These are phyloP conservation scores for Plecotus auritus DNA, from an alignment of 2,113 vertebrate genomes.

Conservation along the genomic window DNA sequence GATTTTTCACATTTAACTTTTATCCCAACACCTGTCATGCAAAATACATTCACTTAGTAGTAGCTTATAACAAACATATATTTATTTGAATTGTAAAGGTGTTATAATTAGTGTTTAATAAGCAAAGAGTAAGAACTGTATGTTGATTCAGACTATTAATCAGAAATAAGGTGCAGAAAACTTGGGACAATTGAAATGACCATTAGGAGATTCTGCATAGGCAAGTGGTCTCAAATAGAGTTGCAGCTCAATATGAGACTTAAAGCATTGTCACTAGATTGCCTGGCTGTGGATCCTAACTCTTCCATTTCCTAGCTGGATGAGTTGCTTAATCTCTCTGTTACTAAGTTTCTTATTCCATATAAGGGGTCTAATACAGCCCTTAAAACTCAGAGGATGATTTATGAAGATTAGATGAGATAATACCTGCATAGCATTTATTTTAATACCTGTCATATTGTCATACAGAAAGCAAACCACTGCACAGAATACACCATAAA, in stretches of 20 bases:
- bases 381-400: not conserved
- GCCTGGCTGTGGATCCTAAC: not conserved
- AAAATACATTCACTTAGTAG: not conserved
- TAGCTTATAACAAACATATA: not conserved
- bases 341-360: not conserved
- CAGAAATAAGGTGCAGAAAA: not conserved
- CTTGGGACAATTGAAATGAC: not conserved
- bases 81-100: not conserved
- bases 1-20: not conserved
- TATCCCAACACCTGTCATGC: not conserved
- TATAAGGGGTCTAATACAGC: not conserved
- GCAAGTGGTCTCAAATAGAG: not conserved
- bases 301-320: not conserved
- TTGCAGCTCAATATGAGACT: not conserved
- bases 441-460: not conserved
- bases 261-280: not conserved
- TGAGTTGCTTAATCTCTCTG: not conserved
- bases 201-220: not conserved
- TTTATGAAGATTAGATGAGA: not conserved
- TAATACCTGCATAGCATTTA: not conserved
- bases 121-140: not conserved
- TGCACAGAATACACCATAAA: not conserved
- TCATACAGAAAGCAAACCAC: not conserved
- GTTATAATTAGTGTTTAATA: not conserved
- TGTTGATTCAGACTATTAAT: not conserved